Conservation (phyloP, 2,888 invertebrate genomes). For the Caenorhabditis zanzibari region DNA sequence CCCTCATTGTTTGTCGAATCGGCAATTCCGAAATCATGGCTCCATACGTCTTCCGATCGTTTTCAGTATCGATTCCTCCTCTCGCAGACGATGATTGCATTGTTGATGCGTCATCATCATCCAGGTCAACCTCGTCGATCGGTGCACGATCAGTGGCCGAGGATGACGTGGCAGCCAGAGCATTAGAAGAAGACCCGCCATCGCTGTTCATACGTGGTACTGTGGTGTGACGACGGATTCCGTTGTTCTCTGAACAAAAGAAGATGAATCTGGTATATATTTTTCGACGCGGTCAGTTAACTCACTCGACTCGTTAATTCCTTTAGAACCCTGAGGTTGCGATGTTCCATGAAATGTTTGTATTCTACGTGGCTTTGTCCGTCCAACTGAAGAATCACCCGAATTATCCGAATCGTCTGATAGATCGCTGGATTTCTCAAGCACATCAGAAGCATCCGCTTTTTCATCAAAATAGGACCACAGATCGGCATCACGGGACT, state of each 20-base stretch:
- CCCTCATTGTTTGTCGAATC: conserved; percentile 50
- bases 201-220: conserved; percentile 70
- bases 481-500: conserved; percentile 69
- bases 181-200: background rate
- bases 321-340: conserved; percentile 31
- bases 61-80: conserved; percentile 41
- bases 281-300: background rate
- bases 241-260: conserved; percentile 66
- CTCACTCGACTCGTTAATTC: conserved; percentile 43
- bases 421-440: conserved; percentile 60
- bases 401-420: conserved; percentile 69
- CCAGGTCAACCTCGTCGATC: conserved; percentile 39
- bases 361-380: conserved; percentile 66
- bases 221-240: conserved; percentile 72
- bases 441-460: conserved; percentile 60
- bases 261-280: background rate
- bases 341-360: conserved; percentile 73
- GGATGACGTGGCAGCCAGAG: background rate
- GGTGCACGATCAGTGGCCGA: conserved; percentile 38
- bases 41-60: conserved; percentile 57
- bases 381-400: conserved; percentile 25
- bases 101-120: conserved; percentile 32
- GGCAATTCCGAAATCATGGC: conserved; percentile 60
- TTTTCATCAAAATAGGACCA: conserved; percentile 72
- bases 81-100: background rate